These are phyloP conservation scores for cat (Felis catus) DNA, from an alignment of 2,113 vertebrate genomes.

Conservation along the genomic window DNA sequence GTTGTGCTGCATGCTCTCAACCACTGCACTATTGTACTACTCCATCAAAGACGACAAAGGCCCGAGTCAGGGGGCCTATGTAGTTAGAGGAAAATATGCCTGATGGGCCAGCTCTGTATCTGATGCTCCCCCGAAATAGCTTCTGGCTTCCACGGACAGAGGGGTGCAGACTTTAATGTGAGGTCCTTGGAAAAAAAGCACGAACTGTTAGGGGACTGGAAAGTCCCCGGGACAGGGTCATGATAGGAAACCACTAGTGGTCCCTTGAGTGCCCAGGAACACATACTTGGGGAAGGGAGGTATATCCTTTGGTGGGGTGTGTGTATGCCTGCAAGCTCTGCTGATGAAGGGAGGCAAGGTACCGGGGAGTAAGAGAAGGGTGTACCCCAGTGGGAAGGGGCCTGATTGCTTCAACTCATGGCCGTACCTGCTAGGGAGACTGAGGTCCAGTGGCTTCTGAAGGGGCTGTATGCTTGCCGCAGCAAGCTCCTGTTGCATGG, in stretches of 20 bases:
- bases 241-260: not conserved
- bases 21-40: no score
- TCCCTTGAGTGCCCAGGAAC: not conserved
- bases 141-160: not conserved
- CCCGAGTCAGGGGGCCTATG: not conserved
- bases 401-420: not conserved
- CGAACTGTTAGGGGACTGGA: not conserved
- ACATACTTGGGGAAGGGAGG: not conserved
- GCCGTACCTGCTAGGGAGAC: not conserved
- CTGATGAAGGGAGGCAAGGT: not conserved
- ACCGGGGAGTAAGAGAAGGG: not conserved
- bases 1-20: not conserved
- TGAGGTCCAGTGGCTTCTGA: not conserved
- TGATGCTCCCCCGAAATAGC: not conserved
- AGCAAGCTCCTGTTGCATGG: no score
- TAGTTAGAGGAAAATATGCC: not conserved
- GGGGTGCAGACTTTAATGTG: not conserved
- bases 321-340: not conserved
- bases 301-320: not conserved
- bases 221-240: not conserved
- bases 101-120: not conserved
- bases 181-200: not conserved
- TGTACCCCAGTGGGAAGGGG: not conserved
- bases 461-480: not conserved
- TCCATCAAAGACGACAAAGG: not conserved